Base-by-base conservation (phyloP, 1,140 invertebrate genomes). In the Apis laboriosa region DNA sequence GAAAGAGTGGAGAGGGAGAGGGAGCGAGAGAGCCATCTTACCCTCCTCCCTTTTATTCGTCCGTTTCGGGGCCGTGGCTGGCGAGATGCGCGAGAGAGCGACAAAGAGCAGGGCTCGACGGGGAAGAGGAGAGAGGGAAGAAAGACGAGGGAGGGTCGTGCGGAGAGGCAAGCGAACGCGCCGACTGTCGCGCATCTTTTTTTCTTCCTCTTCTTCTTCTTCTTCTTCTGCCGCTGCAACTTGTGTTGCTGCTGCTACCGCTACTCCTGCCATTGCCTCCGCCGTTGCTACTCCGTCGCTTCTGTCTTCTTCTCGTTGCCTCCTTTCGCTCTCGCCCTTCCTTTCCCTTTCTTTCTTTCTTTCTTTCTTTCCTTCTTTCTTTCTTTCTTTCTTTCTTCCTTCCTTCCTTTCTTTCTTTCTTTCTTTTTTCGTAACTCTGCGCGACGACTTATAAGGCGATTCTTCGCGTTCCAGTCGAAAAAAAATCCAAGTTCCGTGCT, bases 391-490 rank as follows among this genome's bases (percentile, higher is more conserved):
- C 21, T 8, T 9, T 24, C 12, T 49, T 51, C 4, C 19, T 64
- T 77, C 85, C 84, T 70, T 89, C 86, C 78, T 72, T 75, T 83
- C 53, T 75, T 90, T 67, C 7, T 77, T 80, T 84, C 75, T 77
- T 86, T 88, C 77, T 77, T 86, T 88, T 90, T 89, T 89, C 83
- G 63, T 84, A 64, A 67, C 84, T 87, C 84, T 86, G 87, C 86
- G 82, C 75, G 88, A 83, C 85, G 90, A 91, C 92, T 92, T 93
- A 93, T 92, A 93, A 93, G 92, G 92, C 91, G 88, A 93, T 92
- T 92, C 91, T 77, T 90, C 84, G 89, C 91, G 92, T 92, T 92
- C 91, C 87, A 90, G 17, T 77, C 85, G 89, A 91, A 92, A 92
- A 63, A 92, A 92, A 92, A 91, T 88, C 86, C 89, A 75, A 68